Conservation (phyloP, 2,797 vertebrate species). For the Dicrostonyx torquatus region DNA sequence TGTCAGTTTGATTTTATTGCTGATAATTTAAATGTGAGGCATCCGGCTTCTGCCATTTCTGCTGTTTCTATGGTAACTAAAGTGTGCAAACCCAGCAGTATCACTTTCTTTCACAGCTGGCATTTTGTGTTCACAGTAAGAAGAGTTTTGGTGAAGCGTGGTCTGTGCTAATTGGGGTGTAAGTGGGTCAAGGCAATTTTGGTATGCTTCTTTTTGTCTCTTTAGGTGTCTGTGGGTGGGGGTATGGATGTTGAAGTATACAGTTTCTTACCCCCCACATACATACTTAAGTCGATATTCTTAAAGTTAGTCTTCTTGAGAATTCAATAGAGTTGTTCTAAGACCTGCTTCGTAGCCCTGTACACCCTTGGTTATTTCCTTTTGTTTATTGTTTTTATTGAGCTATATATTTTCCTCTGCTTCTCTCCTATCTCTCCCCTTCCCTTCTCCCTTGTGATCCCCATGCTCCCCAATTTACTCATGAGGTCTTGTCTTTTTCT, state of each 20-base stretch:
- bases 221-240: background rate
- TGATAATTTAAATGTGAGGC: conserved; percentile 80
- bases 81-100: conserved; percentile 79
- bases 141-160: conserved; percentile 75
- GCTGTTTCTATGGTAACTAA: conserved; percentile 87
- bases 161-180: conserved; percentile 76
- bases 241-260: background rate
- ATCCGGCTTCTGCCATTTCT: conserved; percentile 81
- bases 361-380: conserved; percentile 1
- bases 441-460: no score
- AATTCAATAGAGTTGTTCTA: background rate
- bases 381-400: no score
- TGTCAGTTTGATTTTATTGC: conserved; percentile 80
- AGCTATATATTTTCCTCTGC: no score
- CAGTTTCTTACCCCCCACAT: background rate
- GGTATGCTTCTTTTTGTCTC: conserved; percentile 51
- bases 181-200: conserved; percentile 75
- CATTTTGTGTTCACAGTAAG: conserved; percentile 80
- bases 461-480: no score
- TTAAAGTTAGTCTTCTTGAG: conserved; percentile 51
- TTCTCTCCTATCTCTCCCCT: no score
- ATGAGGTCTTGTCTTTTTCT: no score
- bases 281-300: conserved; percentile 7
- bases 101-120: conserved; percentile 83
- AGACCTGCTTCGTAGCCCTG: background rate